These are phyloP conservation scores for Pampus argenteus DNA, from an alignment of 2,797 vertebrate species.

Conservation along the genomic window DNA sequence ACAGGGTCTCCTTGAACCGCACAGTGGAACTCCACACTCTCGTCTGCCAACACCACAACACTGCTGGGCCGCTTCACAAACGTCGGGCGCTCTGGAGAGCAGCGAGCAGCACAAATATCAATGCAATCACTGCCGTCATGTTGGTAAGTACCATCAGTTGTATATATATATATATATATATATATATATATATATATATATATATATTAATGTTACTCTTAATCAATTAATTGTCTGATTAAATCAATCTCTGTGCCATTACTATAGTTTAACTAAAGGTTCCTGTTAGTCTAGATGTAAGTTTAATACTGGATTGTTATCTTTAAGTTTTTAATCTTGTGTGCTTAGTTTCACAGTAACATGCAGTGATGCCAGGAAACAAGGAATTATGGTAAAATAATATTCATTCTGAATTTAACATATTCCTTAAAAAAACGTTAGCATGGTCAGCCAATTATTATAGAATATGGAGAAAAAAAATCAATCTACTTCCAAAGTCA, in stretches of 20 bases:
- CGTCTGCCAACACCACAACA: constrained; percentile 90
- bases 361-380: background rate
- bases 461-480: background rate
- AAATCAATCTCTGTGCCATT: background rate
- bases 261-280: background rate
- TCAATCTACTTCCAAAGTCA: constrained; percentile 26
- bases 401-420: background rate
- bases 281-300: too few species aligned
- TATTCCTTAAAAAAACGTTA: background rate
- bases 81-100: constrained; percentile 89
- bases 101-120: constrained; percentile 14
- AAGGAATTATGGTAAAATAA: background rate
- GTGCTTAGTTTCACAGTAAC: background rate
- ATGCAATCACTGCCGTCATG: background rate
- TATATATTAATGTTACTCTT: too few species aligned
- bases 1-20: constrained; percentile 94
- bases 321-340: background rate
- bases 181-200: too few species aligned
- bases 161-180: too few species aligned
- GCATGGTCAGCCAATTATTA: background rate
- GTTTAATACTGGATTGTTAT: background rate
- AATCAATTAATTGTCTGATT: background rate
- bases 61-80: constrained; percentile 94
- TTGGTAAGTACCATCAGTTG: background rate
- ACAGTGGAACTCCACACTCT: constrained; percentile 93